phyloP scores from a whole-genome alignment of 2,113 vertebrate genomes.

The Trematocara nigrifrons region DNA sequence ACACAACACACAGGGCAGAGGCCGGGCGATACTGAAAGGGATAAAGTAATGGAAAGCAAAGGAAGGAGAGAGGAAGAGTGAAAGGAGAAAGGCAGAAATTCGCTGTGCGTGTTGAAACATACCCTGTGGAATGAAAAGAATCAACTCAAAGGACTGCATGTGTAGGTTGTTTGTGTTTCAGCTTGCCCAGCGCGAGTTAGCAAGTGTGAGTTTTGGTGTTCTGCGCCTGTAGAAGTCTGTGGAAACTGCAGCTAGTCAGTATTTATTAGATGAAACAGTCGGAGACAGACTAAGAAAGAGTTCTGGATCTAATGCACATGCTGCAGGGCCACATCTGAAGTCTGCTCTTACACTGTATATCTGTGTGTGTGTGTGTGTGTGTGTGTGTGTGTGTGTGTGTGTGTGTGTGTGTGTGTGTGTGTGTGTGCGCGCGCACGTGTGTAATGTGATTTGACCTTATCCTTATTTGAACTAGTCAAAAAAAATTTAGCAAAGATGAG shows the following conservation, averaged over 20 bases:
- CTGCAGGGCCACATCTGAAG: slow-evolving; percentile 21
- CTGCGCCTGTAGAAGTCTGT: not conserved
- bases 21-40: not conserved
- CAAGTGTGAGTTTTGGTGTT: not conserved
- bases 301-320: slow-evolving; percentile 16
- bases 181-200: slow-evolving; percentile 30
- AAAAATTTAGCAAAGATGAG: not conserved
- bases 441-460: slow-evolving; percentile 3
- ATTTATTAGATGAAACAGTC: slow-evolving; percentile 13
- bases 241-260: not conserved
- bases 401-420: not conserved
- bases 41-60: not conserved
- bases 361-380: not conserved
- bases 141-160: slow-evolving; percentile 31
- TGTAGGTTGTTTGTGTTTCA: slow-evolving; percentile 44
- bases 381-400: not conserved
- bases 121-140: slow-evolving; percentile 73
- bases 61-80: not conserved
- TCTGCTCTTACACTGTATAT: not conserved
- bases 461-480: not conserved
- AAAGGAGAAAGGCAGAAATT: not conserved
- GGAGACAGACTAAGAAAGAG: not conserved
- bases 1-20: not conserved
- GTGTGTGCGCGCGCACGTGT: rapidly evolving
- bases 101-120: slow-evolving; percentile 55